Conservation (phyloP, 2,113 vertebrate species). For the Urocitellus parryii region DNA sequence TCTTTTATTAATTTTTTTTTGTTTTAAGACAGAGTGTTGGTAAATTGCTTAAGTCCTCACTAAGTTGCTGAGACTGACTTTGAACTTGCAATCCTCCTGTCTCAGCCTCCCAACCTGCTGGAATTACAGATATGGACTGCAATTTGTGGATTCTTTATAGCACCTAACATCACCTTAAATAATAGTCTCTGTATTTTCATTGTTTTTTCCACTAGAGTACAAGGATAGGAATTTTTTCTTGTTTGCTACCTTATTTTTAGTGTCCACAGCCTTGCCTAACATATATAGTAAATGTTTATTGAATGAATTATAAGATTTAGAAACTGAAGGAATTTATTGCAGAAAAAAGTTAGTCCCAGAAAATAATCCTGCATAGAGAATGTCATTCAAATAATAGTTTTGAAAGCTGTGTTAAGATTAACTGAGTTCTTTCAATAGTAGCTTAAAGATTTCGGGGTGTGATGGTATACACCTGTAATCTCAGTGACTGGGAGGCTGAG, state of each 20-base stretch:
- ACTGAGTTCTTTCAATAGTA: constrained; percentile 1
- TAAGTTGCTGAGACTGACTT: too few species aligned
- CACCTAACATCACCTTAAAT: neutral
- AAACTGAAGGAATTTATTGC: neutral
- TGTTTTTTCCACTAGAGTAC: neutral
- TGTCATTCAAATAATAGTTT: neutral
- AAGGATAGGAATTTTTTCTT: neutral
- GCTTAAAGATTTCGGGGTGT: neutral
- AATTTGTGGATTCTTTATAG: neutral
- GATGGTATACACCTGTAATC: too few species aligned
- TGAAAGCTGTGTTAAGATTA: neutral
- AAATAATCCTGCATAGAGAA: neutral
- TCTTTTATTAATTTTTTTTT: too few species aligned
- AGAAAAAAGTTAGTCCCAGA: neutral
- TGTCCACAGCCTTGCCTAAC: neutral
- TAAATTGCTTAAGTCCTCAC: too few species aligned
- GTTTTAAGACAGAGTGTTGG: too few species aligned
- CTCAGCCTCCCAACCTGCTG: too few species aligned
- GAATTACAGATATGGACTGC: too few species aligned
- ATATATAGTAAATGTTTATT: neutral
- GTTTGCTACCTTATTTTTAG: neutral
- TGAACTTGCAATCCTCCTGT: neutral
- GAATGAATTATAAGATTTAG: neutral
- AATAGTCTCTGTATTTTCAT: neutral
- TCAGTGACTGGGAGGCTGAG: too few species aligned